Percentiles rank a stretch among this genome's conserved stretches.
Conservation (phyloP, 2,888 invertebrate species). For the Dasysyrphus tricinctus region DNA sequence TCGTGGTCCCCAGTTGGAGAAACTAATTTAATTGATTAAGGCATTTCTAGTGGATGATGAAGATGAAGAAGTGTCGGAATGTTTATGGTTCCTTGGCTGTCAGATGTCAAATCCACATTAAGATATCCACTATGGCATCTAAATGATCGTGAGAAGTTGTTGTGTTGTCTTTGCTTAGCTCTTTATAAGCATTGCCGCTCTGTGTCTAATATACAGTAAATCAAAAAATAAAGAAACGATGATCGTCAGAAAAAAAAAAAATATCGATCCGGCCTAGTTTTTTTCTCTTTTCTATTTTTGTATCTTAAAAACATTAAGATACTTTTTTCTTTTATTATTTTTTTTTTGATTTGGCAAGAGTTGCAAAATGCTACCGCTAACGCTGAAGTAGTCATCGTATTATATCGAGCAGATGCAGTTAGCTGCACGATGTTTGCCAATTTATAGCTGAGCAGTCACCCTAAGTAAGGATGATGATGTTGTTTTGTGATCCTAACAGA, state of each 20-base stretch:
- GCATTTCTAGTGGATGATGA: constrained; percentile 14
- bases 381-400: constrained; percentile 3
- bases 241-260: constrained; percentile 10
- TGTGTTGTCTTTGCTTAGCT: constrained; percentile 16
- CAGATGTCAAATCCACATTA: constrained; percentile 56
- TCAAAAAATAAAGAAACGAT: constrained; percentile 23
- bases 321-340: constrained; percentile 42
- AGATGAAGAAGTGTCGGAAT: constrained; percentile 53
- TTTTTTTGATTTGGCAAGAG: constrained; percentile 21
- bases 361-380: constrained; percentile 59
- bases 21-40: constrained; percentile 37
- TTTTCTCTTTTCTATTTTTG: not conserved
- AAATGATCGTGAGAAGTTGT: constrained; percentile 63
- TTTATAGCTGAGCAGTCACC: constrained; percentile 70
- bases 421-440: constrained; percentile 66
- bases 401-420: constrained; percentile 69
- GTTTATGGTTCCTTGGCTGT: constrained; percentile 51
- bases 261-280: constrained; percentile 67
- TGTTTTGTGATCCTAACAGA: constrained; percentile 55
- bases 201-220: constrained; percentile 40
- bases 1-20: not conserved
- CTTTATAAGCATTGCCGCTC: constrained; percentile 17
- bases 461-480: constrained; percentile 68
- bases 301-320: constrained; percentile 31
- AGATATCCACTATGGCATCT: constrained; percentile 53